Evolutionary conservation across 2,888 invertebrate genomes (phyloP).

Genomic region (Stenodema calcarata): DNA sequence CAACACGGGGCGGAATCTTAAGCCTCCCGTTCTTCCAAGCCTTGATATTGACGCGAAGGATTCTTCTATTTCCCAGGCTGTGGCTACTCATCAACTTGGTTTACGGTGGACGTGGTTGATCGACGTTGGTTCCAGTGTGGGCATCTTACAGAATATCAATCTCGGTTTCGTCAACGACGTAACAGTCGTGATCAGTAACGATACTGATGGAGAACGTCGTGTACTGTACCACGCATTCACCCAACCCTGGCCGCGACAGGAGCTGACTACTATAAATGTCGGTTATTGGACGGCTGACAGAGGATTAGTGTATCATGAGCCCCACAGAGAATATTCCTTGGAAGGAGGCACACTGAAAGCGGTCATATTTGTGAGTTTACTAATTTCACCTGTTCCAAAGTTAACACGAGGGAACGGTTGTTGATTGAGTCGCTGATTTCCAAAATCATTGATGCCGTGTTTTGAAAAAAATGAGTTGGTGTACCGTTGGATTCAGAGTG

Average conservation of each 20-base stretch:
- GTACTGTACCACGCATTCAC: not conserved
- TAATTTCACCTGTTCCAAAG: too few relatives aligned
- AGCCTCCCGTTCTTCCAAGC: too few relatives aligned
- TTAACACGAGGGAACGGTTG: too few relatives aligned
- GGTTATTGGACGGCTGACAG: not conserved
- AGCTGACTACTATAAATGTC: not conserved
- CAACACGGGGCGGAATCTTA: too few relatives aligned
- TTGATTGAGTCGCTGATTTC: too few relatives aligned
- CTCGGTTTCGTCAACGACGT: constrained; percentile 6
- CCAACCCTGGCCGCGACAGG: not conserved
- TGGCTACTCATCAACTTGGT: not conserved
- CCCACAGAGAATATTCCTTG: not conserved
- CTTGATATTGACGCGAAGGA: too few relatives aligned
- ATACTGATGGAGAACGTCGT: too few relatives aligned
- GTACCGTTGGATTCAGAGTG: too few relatives aligned
- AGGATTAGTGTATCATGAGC: not conserved
- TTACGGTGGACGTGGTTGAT: not conserved
- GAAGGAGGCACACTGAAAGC: not conserved
- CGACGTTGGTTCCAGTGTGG: not conserved
- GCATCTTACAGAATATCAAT: not conserved
- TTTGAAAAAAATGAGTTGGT: too few relatives aligned
- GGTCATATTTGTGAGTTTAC: not conserved
- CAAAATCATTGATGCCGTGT: too few relatives aligned
- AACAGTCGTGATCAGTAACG: not conserved
- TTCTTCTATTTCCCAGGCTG: not conserved